Base-by-base conservation (phyloP, 2,113 vertebrate species). In the Serinus canaria region DNA sequence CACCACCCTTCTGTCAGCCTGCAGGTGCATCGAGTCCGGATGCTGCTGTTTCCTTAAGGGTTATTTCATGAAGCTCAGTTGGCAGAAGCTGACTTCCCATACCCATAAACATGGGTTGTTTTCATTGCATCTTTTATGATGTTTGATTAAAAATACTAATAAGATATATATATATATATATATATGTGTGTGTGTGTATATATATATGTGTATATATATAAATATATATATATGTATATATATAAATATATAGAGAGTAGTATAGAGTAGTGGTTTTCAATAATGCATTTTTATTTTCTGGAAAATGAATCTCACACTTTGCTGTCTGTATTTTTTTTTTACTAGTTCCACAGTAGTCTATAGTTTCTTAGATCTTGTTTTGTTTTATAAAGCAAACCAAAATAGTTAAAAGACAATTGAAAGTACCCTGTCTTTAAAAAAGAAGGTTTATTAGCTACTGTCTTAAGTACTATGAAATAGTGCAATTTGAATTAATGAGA, bases 21-120 rank as follows among this genome's bases (percentile, higher is more conserved):
- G 24, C n/a, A 21, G 23, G 6, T 21, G 46, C 3, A 0, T 27
- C 4, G 2, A 49, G 49, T 23, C 37, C 2, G 0, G 27, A 33
- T 10, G 20, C 82, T 59, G 52, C 78, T 63, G 28, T 2, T 13
- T 53, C 37, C 21, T 23, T 44, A 11, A 35, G 55, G 47, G 22
- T 49, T 77, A 3, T 44, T 63, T 63, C 18, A 22, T 28, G 7
- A 76, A 21, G 39, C 37, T 73, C 28, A 31, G 0, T 19, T 70
- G 43, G 37, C 50, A 75, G 76, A 55, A n/a, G 25, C 62, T 83
- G 76, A 70, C 56, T 59, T 59, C n/a, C 22, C n/a, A 35, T 35
- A 59, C n/a, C 56, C 22, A 18, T 58, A 58, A 58, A 31, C 22
- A 9, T 53, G 6, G 3, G 6, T 3, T n/a, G 24, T 91, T 79